Percentiles rank a stretch among this genome's conserved stretches.
Evolutionary conservation across 2,113 vertebrate genomes (phyloP).

Genomic region (Motacilla tschutschensis): DNA sequence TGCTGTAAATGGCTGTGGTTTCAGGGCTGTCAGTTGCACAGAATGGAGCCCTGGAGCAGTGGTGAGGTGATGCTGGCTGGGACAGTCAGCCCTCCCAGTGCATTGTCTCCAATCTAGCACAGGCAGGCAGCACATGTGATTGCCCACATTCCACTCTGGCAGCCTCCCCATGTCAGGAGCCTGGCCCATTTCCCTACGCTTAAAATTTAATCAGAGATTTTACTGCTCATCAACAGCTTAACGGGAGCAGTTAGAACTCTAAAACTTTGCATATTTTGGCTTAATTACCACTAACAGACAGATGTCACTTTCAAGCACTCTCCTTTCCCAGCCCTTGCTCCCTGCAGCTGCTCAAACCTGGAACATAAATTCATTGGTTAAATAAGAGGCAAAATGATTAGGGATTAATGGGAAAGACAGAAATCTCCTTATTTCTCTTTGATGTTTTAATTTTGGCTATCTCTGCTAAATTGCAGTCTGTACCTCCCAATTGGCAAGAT

Average conservation of each 20-base stretch:
- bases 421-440: constrained; percentile 32
- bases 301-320: constrained; percentile 65
- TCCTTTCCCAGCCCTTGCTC: constrained; percentile 8
- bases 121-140: neutral
- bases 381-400: constrained; percentile 48
- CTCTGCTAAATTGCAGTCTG: neutral
- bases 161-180: constrained; percentile 21
- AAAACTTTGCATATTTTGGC: constrained; percentile 65
- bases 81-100: accelerated
- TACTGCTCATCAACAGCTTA: constrained; percentile 77
- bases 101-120: neutral
- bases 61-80: neutral
- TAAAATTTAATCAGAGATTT: constrained; percentile 80
- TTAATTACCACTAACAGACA: constrained; percentile 72
- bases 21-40: neutral
- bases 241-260: constrained; percentile 60
- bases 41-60: neutral
- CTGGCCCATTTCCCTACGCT: constrained; percentile 64
- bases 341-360: constrained; percentile 41
- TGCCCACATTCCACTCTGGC: constrained; percentile 37
- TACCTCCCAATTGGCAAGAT: neutral
- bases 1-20: neutral
- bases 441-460: constrained; percentile 22
- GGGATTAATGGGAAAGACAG: constrained; percentile 28
- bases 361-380: constrained; percentile 40